Evolutionary conservation across 2,797 vertebrate genomes (phyloP).

Genomic region (Fistularia tabacaria): DNA sequence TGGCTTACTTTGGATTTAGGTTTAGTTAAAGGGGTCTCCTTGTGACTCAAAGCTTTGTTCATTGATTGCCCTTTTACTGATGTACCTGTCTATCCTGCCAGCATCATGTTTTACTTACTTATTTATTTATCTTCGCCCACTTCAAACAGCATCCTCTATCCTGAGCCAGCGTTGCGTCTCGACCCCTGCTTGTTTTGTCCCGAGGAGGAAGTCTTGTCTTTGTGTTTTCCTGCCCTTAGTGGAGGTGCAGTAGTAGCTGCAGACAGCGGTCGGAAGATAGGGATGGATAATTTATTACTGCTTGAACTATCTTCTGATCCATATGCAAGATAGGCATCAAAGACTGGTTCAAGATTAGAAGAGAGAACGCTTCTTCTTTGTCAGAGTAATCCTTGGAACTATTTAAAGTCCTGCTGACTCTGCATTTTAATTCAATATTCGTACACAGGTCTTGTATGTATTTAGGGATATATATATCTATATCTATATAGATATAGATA

Average conservation of each 20-base stretch:
- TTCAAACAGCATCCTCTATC: conserved; percentile 10
- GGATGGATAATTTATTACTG: conserved; percentile 37
- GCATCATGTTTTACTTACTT: conserved; percentile 13
- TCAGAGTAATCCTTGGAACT: conserved; percentile 41
- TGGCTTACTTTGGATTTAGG: conserved; percentile 4
- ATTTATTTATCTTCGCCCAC: conserved; percentile 9
- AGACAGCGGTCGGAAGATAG: conserved; percentile 32
- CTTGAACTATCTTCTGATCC: conserved; percentile 32
- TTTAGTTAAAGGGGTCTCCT: conserved; percentile 22
- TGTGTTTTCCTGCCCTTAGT: conserved; percentile 9
- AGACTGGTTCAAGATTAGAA: conserved; percentile 40
- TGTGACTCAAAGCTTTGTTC: conserved; percentile 22
- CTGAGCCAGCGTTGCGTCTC: conserved; percentile 5
- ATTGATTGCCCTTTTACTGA: conserved; percentile 15
- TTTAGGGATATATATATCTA: no score
- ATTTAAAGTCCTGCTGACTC: conserved; percentile 28
- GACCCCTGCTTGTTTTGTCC: conserved; percentile 6
- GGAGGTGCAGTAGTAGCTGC: conserved; percentile 6
- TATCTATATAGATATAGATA: no score
- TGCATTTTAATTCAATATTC: conserved; percentile 14
- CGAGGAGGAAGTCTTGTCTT: conserved; percentile 9
- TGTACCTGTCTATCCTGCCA: conserved; percentile 9
- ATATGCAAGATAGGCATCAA: conserved; percentile 43
- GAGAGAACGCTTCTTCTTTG: conserved; percentile 29
- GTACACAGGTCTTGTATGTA: neutral